phyloP scores from a whole-genome alignment of 1,140 invertebrate species.

The Pogonomyrmex barbatus region DNA sequence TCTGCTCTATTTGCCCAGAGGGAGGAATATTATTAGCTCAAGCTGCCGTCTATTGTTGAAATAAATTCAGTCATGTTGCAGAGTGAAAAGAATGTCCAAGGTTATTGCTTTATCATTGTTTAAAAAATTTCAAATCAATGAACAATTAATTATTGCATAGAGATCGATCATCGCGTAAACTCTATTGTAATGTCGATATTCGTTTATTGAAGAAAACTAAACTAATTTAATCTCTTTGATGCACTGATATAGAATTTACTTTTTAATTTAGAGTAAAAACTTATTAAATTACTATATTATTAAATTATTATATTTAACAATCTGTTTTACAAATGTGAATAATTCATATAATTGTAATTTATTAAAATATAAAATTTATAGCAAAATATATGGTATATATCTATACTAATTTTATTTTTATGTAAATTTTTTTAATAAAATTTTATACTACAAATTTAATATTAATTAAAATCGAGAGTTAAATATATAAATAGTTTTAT shows the following conservation, averaged over 20 bases:
- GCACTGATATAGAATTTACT: neutral
- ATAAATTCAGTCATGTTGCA: conserved; percentile 74
- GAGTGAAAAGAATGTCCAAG: neutral
- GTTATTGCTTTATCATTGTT: conserved; percentile 13
- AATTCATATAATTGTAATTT: neutral
- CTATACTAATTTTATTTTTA: neutral
- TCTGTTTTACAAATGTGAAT: neutral
- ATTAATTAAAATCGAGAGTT: neutral
- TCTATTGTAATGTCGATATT: neutral
- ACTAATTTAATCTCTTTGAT: conserved; percentile 9
- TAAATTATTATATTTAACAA: neutral
- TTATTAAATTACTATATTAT: neutral
- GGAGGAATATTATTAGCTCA: conserved; percentile 84
- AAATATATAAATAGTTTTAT: neutral
- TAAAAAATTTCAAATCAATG: conserved; percentile 11
- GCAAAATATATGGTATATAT: neutral
- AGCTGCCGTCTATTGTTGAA: conserved; percentile 83
- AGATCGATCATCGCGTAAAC: neutral
- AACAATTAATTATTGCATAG: neutral
- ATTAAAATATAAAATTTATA: neutral
- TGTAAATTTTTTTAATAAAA: neutral
- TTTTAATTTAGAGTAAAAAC: neutral
- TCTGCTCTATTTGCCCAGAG: conserved; percentile 66
- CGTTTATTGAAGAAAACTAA: neutral
- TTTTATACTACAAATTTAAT: neutral